Conservation (phyloP, 2,113 vertebrate species). For the Melanotaenia duboulayi region DNA sequence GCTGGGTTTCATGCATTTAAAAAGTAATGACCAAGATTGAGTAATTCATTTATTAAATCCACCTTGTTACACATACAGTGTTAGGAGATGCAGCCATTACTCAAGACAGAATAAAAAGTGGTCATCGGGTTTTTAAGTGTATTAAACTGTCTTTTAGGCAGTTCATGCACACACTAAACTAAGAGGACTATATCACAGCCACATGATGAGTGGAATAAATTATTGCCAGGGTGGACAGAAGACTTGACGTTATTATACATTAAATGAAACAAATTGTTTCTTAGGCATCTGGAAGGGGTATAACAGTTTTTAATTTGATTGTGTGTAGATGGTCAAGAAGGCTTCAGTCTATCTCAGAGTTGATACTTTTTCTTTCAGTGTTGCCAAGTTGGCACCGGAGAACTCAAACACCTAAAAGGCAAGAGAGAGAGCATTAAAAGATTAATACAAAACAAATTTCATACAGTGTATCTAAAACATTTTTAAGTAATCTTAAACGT, state of each 20-base stretch:
- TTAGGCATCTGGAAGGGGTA: not conserved
- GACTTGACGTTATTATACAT: not conserved
- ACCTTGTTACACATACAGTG: conserved; percentile 19
- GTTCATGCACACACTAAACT: not conserved
- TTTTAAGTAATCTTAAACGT: not conserved
- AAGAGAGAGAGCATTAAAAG: not conserved
- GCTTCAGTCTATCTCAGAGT: not conserved
- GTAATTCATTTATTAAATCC: conserved; percentile 64
- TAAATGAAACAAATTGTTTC: not conserved
- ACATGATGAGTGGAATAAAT: conserved; percentile 31
- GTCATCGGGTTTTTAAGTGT: not conserved
- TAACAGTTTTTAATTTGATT: not conserved
- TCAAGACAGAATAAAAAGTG: conserved; percentile 29
- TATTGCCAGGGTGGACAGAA: not conserved
- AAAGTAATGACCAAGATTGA: no score
- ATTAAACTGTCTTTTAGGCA: not conserved
- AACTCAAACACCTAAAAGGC: conserved; percentile 68
- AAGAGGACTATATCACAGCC: not conserved
- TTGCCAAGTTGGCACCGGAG: conserved; percentile 26
- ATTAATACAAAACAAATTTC: not conserved
- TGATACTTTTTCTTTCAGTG: not conserved
- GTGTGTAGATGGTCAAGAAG: not conserved
- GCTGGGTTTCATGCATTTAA: not conserved
- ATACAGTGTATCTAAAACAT: no score
- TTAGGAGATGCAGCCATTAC: not conserved